Evolutionary conservation across 2,113 vertebrate species (phyloP).

Genomic region (Callipepla californica): DNA sequence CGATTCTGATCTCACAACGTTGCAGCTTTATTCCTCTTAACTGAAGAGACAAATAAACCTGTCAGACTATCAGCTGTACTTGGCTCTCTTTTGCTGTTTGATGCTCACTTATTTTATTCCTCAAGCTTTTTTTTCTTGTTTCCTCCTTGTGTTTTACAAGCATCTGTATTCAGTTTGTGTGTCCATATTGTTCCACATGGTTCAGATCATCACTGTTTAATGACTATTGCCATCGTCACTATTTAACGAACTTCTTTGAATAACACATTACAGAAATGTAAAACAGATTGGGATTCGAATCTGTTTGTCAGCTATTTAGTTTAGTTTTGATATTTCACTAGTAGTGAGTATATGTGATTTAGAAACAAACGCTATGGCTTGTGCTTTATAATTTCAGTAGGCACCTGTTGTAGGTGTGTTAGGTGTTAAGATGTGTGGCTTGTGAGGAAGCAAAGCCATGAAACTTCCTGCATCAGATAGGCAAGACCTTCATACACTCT

Average conservation of each 20-base stretch:
- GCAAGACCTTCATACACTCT: background rate
- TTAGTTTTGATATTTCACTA: background rate
- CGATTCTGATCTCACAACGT: background rate
- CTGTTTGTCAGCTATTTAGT: background rate
- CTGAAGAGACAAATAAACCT: background rate
- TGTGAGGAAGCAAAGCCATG: background rate
- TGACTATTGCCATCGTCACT: background rate
- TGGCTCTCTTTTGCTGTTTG: background rate
- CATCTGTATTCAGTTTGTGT: conserved; percentile 3
- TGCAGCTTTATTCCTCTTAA: background rate
- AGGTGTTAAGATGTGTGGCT: background rate
- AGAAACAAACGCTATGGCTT: background rate
- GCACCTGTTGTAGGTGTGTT: background rate
- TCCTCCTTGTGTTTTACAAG: background rate
- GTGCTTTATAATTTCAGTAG: background rate
- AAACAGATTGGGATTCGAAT: background rate
- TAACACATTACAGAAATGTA: background rate
- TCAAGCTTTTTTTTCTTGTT: background rate
- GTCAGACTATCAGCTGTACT: background rate
- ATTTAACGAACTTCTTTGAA: conserved; percentile 2
- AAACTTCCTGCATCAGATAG: background rate
- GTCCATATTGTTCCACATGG: background rate
- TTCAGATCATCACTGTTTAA: conserved; percentile 9
- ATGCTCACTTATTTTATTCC: background rate
- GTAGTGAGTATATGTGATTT: background rate